phyloP scores from a whole-genome alignment of 2,113 vertebrate species.

The Sylvietta virens region DNA sequence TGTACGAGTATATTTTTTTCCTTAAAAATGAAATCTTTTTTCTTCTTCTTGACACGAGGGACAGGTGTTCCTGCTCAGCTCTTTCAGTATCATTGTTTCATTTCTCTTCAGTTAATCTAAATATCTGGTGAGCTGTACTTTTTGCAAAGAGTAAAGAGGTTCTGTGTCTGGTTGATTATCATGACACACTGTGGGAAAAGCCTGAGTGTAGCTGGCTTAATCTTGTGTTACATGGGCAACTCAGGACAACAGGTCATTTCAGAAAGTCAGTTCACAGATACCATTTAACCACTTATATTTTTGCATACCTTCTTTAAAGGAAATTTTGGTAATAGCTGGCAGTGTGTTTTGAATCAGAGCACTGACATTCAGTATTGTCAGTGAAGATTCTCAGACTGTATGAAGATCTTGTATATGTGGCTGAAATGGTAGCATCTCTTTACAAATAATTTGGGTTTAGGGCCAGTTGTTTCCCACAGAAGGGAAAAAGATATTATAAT shows the following conservation, averaged over 20 bases:
- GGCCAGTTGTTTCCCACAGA: not conserved
- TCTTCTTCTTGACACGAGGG: not conserved
- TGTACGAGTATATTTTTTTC: not conserved
- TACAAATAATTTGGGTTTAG: not conserved
- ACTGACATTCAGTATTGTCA: not conserved
- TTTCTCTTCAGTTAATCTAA: not conserved
- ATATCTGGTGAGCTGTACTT: not conserved
- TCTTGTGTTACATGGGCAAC: not conserved
- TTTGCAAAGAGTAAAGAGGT: not conserved
- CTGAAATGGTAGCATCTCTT: not conserved
- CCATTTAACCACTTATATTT: not conserved
- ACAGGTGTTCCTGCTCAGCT: not conserved
- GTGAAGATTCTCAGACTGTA: not conserved
- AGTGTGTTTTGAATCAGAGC: not conserved
- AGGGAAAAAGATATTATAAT: not conserved
- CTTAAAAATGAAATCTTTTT: not conserved
- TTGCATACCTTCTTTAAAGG: not conserved
- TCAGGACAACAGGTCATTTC: not conserved
- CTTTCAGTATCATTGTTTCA: not conserved
- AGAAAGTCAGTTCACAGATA: not conserved
- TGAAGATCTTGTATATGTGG: rapidly evolving
- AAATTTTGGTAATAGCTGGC: not conserved
- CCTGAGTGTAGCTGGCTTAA: not conserved
- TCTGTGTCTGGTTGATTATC: not conserved
- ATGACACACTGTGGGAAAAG: not conserved